A percentile compares a stretch with the other conserved stretches of the same genome.
Conservation (phyloP, 2,113 vertebrate genomes). For the Oriolus oriolus region DNA sequence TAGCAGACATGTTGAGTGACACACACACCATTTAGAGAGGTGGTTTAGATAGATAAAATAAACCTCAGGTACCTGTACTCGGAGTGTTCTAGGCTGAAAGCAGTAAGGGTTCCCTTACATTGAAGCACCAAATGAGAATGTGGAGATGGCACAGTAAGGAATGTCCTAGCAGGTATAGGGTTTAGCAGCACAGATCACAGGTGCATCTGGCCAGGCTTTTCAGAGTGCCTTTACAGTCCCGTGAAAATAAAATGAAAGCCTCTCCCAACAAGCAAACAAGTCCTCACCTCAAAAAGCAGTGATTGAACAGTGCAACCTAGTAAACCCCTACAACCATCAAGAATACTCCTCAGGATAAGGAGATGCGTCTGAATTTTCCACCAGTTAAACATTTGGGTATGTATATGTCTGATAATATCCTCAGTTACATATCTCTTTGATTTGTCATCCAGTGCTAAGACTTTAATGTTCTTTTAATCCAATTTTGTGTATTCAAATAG, state of each 20-base stretch:
- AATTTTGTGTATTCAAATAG: not conserved
- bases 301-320: not conserved
- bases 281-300: not conserved
- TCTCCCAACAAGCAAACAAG: not conserved
- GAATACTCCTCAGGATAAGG: not conserved
- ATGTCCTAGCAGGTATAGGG: not conserved
- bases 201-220: not conserved
- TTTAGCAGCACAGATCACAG: not conserved
- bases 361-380: not conserved
- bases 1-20: not conserved
- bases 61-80: not conserved
- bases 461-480: not conserved
- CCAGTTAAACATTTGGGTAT: not conserved
- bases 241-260: not conserved
- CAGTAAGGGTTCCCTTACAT: not conserved
- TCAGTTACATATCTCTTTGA: not conserved
- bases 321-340: not conserved
- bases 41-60: not conserved
- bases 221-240: not conserved
- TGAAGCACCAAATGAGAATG: not conserved
- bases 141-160: not conserved
- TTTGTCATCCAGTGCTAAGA: conserved; percentile 2
- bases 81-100: not conserved
- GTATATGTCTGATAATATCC: not conserved
- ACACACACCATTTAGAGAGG: not conserved